Evolutionary conservation across 2,888 invertebrate genomes (phyloP).

Genomic region (Spodoptera littoralis): DNA sequence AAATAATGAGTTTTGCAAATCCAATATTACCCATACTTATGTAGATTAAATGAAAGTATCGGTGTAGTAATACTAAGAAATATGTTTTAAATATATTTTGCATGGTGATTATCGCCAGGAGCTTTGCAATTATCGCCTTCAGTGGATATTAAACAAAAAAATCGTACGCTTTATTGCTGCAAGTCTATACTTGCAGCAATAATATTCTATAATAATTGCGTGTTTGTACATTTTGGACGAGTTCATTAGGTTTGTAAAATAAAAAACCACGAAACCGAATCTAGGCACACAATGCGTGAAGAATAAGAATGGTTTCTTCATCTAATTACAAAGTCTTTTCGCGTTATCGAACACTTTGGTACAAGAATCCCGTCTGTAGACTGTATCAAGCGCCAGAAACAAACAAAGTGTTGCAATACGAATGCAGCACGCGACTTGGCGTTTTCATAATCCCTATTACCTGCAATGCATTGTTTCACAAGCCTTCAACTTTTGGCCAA

Average conservation of each 20-base stretch:
- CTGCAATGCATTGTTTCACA: conserved; percentile 59
- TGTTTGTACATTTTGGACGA: too few relatives aligned
- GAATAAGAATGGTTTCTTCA: conserved; percentile 7
- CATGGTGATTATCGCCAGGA: conserved; percentile 4
- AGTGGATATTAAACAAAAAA: too few relatives aligned
- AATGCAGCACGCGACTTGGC: conserved; percentile 63
- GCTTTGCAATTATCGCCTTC: conserved; percentile 11
- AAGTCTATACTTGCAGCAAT: too few relatives aligned
- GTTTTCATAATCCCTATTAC: conserved; percentile 61
- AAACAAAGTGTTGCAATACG: conserved; percentile 53
- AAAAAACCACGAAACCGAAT: too few relatives aligned
- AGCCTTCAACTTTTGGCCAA: conserved; percentile 54
- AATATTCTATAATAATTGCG: too few relatives aligned
- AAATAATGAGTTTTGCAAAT: conserved; percentile 57
- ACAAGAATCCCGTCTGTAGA: conserved; percentile 17
- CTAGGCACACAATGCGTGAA: neutral
- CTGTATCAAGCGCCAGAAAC: conserved; percentile 27
- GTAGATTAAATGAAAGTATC: conserved; percentile 55
- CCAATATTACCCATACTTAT: conserved; percentile 48
- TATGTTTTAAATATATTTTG: conserved; percentile 31
- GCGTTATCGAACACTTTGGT: conserved; percentile 11
- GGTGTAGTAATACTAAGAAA: conserved; percentile 37
- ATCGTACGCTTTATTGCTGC: conserved; percentile 1
- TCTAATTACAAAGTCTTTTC: conserved; percentile 9
- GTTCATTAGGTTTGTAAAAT: too few relatives aligned